Percentiles rank a stretch among this genome's conserved stretches.
Conservation (phyloP, 1,140 invertebrate genomes). For the Aphis craccivora region DNA sequence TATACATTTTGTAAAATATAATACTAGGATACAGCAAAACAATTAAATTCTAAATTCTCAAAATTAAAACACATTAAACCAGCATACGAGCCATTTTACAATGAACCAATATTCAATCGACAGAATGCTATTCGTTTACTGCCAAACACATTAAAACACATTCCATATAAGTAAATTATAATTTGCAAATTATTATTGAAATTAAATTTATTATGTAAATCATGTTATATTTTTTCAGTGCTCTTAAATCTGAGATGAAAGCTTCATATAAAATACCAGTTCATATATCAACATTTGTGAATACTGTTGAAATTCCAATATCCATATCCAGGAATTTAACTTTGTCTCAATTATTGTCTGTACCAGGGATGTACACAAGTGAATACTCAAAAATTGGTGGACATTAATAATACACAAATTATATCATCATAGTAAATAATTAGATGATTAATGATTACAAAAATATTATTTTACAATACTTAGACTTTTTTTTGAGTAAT, state of each 20-base stretch:
- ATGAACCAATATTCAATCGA: conserved; percentile 42
- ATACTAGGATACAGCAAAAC: not conserved
- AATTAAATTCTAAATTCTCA: conserved; percentile 1
- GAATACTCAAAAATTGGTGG: conserved; percentile 47
- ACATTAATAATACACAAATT: not conserved
- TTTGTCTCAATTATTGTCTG: conserved; percentile 30
- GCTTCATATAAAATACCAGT: conserved; percentile 35
- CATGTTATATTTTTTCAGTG: not conserved
- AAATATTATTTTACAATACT: not conserved
- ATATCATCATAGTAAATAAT: not conserved
- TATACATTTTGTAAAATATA: not conserved
- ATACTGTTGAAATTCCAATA: conserved; percentile 31
- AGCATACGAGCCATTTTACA: conserved; percentile 24
- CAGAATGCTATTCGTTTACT: conserved; percentile 25
- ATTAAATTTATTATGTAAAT: not conserved
- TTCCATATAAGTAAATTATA: conserved; percentile 45
- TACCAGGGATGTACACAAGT: conserved; percentile 42
- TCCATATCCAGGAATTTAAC: conserved; percentile 38
- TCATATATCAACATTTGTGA: not conserved
- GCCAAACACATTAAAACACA: conserved; percentile 13
- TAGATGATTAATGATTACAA: not conserved
- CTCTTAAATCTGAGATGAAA: conserved; percentile 14
- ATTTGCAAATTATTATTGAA: not conserved
- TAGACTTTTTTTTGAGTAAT: not conserved
- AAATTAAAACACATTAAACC: not conserved